These are phyloP conservation scores for Drosophila recens DNA, from an alignment of 2,888 invertebrate genomes.

Conservation along the genomic window DNA sequence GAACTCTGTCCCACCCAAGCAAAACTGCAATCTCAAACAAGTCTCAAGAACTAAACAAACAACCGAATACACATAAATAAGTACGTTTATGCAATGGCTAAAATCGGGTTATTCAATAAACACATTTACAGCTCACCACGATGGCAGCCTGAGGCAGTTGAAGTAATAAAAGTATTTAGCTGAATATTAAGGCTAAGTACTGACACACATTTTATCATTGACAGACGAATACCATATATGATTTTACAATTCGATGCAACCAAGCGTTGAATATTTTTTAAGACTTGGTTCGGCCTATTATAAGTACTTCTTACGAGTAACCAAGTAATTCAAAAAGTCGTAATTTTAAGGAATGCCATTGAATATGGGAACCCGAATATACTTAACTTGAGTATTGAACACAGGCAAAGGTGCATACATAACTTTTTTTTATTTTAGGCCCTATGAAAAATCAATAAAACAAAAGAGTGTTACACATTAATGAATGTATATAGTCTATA, in stretches of 20 bases:
- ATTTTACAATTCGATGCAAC: slow-evolving; percentile 13
- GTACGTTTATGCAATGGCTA: background rate
- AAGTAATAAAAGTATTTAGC: slow-evolving; percentile 3
- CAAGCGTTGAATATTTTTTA: slow-evolving; percentile 3
- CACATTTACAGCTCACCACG: background rate
- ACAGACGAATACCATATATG: background rate
- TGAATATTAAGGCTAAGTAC: background rate
- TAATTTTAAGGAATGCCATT: slow-evolving; percentile 41
- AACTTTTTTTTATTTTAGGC: slow-evolving; percentile 53
- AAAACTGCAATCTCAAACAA: slow-evolving; percentile 17
- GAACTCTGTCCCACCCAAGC: slow-evolving; percentile 61
- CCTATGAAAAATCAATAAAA: slow-evolving; percentile 38
- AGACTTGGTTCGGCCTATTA: slow-evolving; percentile 1
- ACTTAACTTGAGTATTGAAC: slow-evolving; percentile 19
- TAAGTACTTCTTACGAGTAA: background rate
- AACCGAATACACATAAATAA: slow-evolving; percentile 3
- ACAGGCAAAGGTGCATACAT: background rate
- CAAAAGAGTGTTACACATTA: slow-evolving; percentile 41
- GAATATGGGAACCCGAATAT: too few species aligned
- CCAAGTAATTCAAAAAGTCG: slow-evolving; percentile 32
- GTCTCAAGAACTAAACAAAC: background rate
- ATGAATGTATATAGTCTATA: slow-evolving; percentile 50
- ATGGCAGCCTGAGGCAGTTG: slow-evolving; percentile 14
- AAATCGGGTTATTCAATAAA: slow-evolving; percentile 3
- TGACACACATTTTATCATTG: background rate